A percentile compares a stretch with the other conserved stretches of the same genome.
Conservation (phyloP, 2,113 vertebrate species). For the Nasalis larvatus region DNA sequence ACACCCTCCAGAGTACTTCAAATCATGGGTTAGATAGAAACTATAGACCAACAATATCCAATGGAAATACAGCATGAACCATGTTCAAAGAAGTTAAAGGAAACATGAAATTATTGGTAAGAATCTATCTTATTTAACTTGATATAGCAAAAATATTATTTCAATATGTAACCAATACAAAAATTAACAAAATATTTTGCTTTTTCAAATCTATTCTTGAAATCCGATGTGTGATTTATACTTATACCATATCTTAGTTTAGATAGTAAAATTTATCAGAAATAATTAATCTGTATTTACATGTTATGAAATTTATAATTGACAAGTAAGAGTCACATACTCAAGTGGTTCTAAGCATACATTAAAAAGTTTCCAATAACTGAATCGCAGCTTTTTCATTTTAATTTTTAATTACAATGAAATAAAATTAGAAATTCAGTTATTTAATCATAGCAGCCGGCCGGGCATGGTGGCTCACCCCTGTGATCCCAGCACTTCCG, state of each 20-base stretch:
- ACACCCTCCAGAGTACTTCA: neutral
- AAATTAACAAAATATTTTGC: neutral
- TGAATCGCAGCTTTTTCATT: neutral
- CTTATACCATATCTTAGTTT: neutral
- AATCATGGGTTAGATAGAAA: neutral
- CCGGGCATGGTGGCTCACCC: accelerated
- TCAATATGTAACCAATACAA: neutral
- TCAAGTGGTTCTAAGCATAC: neutral
- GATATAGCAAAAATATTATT: neutral
- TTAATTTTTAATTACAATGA: neutral
- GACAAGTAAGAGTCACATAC: neutral
- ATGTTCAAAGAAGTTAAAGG: neutral
- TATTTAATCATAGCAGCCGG: too few relatives aligned
- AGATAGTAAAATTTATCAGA: neutral
- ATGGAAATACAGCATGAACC: neutral
- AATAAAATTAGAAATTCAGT: neutral
- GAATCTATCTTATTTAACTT: neutral
- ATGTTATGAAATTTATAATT: neutral
- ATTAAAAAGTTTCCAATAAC: neutral
- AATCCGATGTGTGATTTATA: neutral
- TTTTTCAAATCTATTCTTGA: neutral
- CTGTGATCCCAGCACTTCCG: too few relatives aligned
- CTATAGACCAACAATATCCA: neutral
- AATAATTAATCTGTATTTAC: neutral
- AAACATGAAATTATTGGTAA: neutral